Evolutionary conservation across 2,888 invertebrate genomes (phyloP).

Genomic region (Lamellibrachia satsuma): DNA sequence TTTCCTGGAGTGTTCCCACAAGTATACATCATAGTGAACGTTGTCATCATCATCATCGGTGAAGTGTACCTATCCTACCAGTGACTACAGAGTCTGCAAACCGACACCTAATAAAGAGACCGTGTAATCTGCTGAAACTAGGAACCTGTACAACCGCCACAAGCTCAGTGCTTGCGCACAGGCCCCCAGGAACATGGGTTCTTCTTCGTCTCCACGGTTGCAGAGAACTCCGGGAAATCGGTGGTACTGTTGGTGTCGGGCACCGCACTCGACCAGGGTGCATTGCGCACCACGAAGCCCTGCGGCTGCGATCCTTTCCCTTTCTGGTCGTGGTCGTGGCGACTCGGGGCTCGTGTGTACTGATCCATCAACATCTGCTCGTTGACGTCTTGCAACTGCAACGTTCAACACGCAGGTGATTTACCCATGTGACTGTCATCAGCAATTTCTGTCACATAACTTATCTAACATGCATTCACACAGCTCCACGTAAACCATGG

Average conservation of each 20-base stretch:
- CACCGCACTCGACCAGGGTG: conserved; percentile 61
- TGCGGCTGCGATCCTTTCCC: conserved; percentile 23
- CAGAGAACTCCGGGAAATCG: conserved; percentile 61
- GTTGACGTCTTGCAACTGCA: conserved; percentile 66
- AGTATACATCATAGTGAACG: not conserved
- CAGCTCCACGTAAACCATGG: no score
- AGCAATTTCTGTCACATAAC: no score
- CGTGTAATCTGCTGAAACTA: not conserved
- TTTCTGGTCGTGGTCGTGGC: conserved; percentile 31
- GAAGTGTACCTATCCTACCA: conserved; percentile 7
- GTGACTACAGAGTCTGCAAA: not conserved
- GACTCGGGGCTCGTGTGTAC: conserved; percentile 59
- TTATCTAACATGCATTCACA: no score
- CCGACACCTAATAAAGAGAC: conserved; percentile 17
- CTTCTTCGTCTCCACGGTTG: conserved; percentile 17
- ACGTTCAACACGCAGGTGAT: not conserved
- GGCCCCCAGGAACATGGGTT: conserved; percentile 38
- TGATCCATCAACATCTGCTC: conserved; percentile 61
- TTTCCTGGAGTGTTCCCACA: not conserved
- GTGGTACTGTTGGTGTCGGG: conserved; percentile 63
- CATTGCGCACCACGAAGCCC: conserved; percentile 62
- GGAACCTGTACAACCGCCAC: not conserved
- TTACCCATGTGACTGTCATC: not conserved
- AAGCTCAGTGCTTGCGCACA: conserved; percentile 27
- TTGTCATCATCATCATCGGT: not conserved